Evolutionary conservation across 2,797 vertebrate species (phyloP).

Genomic region (Chelon auratus): DNA sequence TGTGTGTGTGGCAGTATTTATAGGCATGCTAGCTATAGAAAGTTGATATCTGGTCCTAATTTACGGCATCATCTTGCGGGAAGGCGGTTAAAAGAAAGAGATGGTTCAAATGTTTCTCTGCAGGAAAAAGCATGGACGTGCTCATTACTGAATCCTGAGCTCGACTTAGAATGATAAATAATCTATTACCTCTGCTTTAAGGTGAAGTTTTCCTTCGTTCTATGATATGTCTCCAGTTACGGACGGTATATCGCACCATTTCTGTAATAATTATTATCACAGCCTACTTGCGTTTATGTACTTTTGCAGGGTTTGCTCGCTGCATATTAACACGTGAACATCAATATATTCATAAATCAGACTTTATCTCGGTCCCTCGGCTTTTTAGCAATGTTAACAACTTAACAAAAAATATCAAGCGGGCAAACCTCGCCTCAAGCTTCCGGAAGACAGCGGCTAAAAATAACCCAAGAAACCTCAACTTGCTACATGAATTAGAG

Average conservation of each 20-base stretch:
- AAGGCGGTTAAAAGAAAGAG: not conserved
- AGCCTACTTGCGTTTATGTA: not conserved
- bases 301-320: not conserved
- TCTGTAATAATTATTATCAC: not conserved
- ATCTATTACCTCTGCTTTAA: constrained; percentile 11
- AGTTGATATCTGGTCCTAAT: constrained; percentile 20
- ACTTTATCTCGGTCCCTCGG: not conserved
- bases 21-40: not conserved
- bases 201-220: not conserved
- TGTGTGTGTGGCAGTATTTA: not conserved
- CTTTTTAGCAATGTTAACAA: constrained; percentile 24
- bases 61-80: not conserved
- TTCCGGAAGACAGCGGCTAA: constrained; percentile 30
- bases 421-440: constrained; percentile 4
- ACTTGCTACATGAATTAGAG: constrained; percentile 34
- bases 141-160: constrained; percentile 27
- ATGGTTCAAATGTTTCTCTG: constrained; percentile 14
- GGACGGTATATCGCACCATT: not conserved
- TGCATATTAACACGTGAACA: not conserved
- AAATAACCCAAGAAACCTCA: constrained; percentile 40
- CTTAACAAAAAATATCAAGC: constrained; percentile 16
- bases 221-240: not conserved
- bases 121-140: not conserved
- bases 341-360: constrained; percentile 7
- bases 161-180: constrained; percentile 21